Evolutionary conservation across 2,797 vertebrate genomes (phyloP).

Genomic region (Mus spretus): DNA sequence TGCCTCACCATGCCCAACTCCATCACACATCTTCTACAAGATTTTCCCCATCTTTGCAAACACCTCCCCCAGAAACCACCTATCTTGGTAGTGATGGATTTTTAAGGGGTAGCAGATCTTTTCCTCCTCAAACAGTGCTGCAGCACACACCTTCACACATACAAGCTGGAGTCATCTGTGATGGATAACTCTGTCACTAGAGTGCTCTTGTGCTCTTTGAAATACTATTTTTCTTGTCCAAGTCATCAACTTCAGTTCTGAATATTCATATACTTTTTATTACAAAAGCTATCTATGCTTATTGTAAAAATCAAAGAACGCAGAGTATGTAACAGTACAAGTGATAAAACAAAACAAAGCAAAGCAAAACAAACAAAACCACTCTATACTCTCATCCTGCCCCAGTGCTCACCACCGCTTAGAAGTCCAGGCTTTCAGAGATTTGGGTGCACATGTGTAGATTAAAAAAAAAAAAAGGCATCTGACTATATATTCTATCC

Average conservation of each 20-base stretch:
- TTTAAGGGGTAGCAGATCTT: neutral
- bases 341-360: neutral
- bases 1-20: neutral
- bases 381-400: neutral
- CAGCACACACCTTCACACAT: accelerated
- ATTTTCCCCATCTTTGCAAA: neutral
- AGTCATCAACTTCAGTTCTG: constrained; percentile 1
- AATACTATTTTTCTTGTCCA: neutral
- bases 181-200: neutral
- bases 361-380: neutral
- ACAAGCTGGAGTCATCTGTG: neutral
- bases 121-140: neutral
- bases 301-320: constrained; percentile 48
- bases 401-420: neutral
- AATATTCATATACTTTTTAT: constrained; percentile 50
- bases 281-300: constrained; percentile 37
- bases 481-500: neutral
- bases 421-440: neutral
- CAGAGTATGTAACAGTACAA: constrained; percentile 8
- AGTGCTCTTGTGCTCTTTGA: neutral
- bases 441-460: neutral
- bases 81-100: neutral
- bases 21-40: neutral
- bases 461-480: neutral
- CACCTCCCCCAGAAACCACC: neutral